phyloP scores from a whole-genome alignment of 2,113 vertebrate species.

The Monarcha castaneiventris region DNA sequence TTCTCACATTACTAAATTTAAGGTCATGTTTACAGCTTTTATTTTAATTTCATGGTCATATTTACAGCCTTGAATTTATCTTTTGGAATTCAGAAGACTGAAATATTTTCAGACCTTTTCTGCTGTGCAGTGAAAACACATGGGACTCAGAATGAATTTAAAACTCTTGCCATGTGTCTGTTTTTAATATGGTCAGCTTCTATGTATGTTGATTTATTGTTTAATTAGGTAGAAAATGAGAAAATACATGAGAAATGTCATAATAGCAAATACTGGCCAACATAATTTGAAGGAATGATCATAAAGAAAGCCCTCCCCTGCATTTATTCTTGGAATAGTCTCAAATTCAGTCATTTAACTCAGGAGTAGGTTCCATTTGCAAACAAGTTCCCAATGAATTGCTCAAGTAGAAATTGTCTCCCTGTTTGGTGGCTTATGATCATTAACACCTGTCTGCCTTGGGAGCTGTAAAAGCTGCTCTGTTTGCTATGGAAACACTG shows the following conservation, averaged over 20 bases:
- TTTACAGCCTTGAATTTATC: constrained; percentile 3
- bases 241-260: background rate
- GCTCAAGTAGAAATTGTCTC: background rate
- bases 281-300: background rate
- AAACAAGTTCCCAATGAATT: constrained; percentile 14
- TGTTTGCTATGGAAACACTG: background rate
- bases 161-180: background rate
- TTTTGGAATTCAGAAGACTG: background rate
- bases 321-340: background rate
- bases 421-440: background rate
- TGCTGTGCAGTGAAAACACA: background rate
- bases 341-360: background rate
- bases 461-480: background rate
- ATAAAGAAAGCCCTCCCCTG: background rate
- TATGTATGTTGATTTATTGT: constrained; percentile 19
- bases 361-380: background rate
- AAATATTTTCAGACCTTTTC: background rate
- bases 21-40: constrained; percentile 26
- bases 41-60: background rate
- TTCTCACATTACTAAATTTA: background rate
- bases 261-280: background rate
- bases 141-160: background rate
- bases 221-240: constrained; percentile 54
- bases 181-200: background rate
- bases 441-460: background rate